Evolutionary conservation across 2,888 invertebrate genomes (phyloP).

Genomic region (Chaetoderma sp.): DNA sequence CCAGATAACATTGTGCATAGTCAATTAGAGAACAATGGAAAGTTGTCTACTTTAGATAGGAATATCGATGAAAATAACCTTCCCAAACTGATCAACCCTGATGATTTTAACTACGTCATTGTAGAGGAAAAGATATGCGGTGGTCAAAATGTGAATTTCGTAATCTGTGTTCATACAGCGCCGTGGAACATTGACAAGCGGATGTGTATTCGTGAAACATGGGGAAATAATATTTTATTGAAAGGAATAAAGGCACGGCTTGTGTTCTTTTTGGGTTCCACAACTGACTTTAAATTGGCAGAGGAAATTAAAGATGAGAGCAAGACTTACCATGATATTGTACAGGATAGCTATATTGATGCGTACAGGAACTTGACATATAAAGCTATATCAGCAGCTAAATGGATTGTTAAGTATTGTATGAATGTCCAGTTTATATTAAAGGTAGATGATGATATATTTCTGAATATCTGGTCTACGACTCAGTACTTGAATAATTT

Average conservation of each 20-base stretch:
- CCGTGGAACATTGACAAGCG: no score
- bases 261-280: not conserved
- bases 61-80: no score
- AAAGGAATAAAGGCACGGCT: no score
- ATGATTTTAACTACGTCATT: no score
- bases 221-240: not conserved
- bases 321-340: not conserved
- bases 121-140: no score
- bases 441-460: not conserved
- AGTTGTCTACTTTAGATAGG: no score
- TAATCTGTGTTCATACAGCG: no score
- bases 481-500: no score
- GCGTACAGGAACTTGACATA: not conserved
- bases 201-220: not conserved
- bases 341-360: not conserved
- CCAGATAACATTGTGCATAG: no score
- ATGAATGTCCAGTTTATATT: not conserved
- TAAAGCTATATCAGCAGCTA: not conserved
- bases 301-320: not conserved
- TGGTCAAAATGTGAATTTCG: no score
- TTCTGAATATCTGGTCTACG: not conserved
- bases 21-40: no score
- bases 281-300: not conserved
- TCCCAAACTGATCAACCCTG: no score
- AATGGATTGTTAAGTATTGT: not conserved